These are phyloP conservation scores for Periphyllus acericola DNA, from an alignment of 2,888 invertebrate species.

Conservation along the genomic window DNA sequence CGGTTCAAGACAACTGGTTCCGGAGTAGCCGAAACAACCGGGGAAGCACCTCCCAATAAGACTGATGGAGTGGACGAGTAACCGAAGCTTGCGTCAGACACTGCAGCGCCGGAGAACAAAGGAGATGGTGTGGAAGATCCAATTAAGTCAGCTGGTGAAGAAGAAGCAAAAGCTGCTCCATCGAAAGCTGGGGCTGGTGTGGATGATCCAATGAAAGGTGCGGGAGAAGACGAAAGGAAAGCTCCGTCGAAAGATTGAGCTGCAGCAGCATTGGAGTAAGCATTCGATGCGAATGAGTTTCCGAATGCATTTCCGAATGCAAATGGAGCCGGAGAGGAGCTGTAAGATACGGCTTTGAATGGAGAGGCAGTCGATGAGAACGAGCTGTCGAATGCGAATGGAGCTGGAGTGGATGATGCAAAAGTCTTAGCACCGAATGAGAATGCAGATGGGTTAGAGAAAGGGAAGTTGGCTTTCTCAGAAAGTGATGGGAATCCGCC, in stretches of 20 bases:
- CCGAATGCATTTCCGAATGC: background rate
- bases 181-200: constrained; percentile 25
- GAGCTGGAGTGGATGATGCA: constrained; percentile 29
- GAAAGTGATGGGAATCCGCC: background rate
- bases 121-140: constrained; percentile 35
- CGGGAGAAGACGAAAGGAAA: background rate
- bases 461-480: constrained; percentile 16
- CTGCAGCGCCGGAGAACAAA: constrained; percentile 6
- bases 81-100: constrained; percentile 61
- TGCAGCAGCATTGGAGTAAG: constrained; percentile 10
- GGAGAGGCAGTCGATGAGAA: constrained; percentile 47
- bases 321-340: constrained; percentile 32
- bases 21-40: constrained; percentile 47
- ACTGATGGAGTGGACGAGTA: constrained; percentile 34
- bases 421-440: constrained; percentile 26
- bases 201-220: constrained; percentile 21
- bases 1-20: constrained; percentile 43
- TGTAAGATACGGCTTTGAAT: constrained; percentile 28
- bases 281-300: background rate
- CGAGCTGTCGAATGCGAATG: constrained; percentile 12
- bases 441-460: constrained; percentile 20
- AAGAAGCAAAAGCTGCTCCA: constrained; percentile 14
- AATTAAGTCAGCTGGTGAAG: background rate
- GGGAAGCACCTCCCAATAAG: constrained; percentile 8
- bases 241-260: background rate